These are phyloP conservation scores for Passer domesticus DNA, from an alignment of 2,113 vertebrate genomes.

Conservation along the genomic window DNA sequence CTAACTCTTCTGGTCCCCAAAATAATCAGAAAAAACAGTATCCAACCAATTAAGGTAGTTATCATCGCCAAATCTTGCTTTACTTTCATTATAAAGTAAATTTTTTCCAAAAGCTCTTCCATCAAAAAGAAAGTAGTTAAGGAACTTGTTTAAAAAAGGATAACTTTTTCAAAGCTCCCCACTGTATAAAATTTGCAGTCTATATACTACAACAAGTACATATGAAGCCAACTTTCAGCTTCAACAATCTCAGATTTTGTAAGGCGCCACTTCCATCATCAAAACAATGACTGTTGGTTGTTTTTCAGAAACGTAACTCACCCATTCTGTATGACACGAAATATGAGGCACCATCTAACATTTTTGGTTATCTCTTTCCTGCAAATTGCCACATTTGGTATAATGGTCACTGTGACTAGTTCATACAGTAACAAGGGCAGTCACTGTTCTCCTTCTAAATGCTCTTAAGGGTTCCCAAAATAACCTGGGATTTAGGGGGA, in stretches of 20 bases:
- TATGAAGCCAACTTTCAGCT: neutral
- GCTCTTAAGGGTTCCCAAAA: neutral
- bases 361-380: neutral
- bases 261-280: neutral
- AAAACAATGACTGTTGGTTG: neutral
- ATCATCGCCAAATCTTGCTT: neutral
- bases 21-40: neutral
- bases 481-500: fast-evolving
- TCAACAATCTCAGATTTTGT: neutral
- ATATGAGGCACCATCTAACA: neutral
- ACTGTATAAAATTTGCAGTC: neutral
- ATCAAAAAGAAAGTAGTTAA: neutral
- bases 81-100: neutral
- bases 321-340: neutral
- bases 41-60: neutral
- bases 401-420: neutral
- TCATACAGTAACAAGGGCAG: neutral
- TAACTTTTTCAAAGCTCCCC: neutral
- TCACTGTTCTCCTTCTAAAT: neutral
- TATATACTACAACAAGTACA: neutral
- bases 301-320: neutral
- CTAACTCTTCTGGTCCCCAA: neutral
- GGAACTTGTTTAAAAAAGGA: neutral
- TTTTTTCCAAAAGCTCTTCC: neutral
- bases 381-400: neutral